These are phyloP conservation scores for Lasiurus borealis DNA, from an alignment of 2,113 vertebrate species.

Conservation along the genomic window DNA sequence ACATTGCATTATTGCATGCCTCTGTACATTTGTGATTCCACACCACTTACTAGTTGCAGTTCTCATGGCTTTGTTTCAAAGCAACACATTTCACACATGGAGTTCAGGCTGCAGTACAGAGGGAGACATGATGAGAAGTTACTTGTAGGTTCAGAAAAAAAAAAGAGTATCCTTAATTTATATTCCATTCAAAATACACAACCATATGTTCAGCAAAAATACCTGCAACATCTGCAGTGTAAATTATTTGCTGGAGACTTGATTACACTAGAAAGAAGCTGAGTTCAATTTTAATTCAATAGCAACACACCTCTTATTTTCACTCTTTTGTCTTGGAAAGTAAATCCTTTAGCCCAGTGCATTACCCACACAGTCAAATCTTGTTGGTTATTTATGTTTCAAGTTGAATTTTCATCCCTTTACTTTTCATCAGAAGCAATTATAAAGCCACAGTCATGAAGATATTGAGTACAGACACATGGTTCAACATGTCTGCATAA, in stretches of 20 bases:
- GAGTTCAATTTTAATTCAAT: constrained; percentile 73
- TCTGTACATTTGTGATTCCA: neutral
- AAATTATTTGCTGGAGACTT: constrained; percentile 75
- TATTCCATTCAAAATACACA: constrained; percentile 13
- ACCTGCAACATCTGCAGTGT: constrained; percentile 62
- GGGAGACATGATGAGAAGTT: constrained; percentile 27
- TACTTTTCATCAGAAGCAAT: constrained; percentile 85
- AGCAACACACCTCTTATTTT: constrained; percentile 75
- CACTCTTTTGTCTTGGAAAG: constrained; percentile 78
- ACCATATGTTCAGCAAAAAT: constrained; percentile 76
- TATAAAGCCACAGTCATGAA: constrained; percentile 84
- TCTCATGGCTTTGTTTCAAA: constrained; percentile 33
- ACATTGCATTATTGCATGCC: constrained; percentile 17
- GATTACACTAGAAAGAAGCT: constrained; percentile 63
- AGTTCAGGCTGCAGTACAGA: neutral
- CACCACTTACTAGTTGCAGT: neutral
- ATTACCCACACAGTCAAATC: constrained; percentile 83
- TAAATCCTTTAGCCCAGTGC: constrained; percentile 83
- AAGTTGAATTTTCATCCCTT: constrained; percentile 81
- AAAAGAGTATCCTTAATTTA: constrained; percentile 56
- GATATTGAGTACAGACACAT: constrained; percentile 74
- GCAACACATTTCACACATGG: neutral
- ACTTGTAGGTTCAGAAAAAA: neutral
- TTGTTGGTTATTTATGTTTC: constrained; percentile 82
- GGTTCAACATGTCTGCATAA: constrained; percentile 71